phyloP scores from a whole-genome alignment of 2,797 vertebrate species.

The Anomalospiza imberbis region DNA sequence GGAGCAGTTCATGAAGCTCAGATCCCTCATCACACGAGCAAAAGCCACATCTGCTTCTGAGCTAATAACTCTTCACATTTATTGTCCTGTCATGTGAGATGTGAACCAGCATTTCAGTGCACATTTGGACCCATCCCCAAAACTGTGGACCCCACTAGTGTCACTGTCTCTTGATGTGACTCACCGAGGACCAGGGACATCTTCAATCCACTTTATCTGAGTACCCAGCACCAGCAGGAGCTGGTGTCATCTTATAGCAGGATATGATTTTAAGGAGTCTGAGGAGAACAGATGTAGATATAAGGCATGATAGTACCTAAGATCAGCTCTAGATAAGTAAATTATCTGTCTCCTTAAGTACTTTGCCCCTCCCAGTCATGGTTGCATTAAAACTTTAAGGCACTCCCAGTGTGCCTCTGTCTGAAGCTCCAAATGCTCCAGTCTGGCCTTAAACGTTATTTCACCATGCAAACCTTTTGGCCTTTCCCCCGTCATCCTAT shows the following conservation, averaged over 20 bases:
- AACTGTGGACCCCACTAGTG: neutral
- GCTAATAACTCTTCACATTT: neutral
- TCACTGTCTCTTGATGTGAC: neutral
- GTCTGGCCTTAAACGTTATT: slow-evolving; percentile 24
- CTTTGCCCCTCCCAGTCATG: neutral
- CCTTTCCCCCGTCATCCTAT: neutral
- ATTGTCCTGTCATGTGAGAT: neutral
- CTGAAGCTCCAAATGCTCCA: neutral
- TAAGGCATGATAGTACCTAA: fast-evolving
- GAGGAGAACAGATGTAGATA: neutral
- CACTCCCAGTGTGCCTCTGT: neutral
- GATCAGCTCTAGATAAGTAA: neutral
- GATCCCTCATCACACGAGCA: neutral
- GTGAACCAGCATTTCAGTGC: neutral
- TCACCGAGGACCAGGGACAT: fast-evolving
- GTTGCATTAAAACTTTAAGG: neutral
- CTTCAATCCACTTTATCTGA: neutral
- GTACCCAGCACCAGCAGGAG: neutral
- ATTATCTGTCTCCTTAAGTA: neutral
- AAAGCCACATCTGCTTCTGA: neutral
- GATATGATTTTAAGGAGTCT: neutral
- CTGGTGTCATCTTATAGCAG: neutral
- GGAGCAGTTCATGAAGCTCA: neutral
- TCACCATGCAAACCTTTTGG: slow-evolving; percentile 27
- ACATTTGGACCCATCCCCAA: neutral